Conservation (phyloP, 2,113 vertebrate genomes). For the Puffinus mauretanicus region DNA sequence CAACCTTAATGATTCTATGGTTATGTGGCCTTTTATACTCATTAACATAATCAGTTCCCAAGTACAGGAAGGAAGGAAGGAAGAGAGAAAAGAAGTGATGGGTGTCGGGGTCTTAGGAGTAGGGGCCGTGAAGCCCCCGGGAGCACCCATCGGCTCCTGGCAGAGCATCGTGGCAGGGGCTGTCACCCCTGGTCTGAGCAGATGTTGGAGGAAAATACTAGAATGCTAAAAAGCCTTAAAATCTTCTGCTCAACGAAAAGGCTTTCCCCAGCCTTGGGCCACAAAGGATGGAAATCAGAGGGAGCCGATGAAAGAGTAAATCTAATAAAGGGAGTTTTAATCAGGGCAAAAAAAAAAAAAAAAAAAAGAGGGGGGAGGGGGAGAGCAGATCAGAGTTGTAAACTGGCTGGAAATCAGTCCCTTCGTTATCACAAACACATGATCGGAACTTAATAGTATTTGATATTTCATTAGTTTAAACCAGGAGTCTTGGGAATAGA, state of each 20-base stretch:
- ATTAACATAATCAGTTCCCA: not conserved
- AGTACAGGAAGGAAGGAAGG: not conserved
- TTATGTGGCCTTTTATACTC: not conserved
- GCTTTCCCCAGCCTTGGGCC: not conserved
- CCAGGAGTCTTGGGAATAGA: not conserved
- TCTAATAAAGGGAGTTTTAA: constrained; percentile 35
- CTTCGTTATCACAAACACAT: constrained; percentile 24
- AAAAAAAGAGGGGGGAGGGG: not conserved
- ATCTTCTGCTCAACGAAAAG: not conserved
- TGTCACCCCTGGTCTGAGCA: not conserved
- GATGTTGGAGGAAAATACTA: not conserved
- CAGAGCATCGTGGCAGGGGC: not conserved
- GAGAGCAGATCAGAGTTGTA: not conserved
- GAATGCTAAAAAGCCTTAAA: not conserved
- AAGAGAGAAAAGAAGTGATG: not conserved
- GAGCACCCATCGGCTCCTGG: not conserved
- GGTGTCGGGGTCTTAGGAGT: too few relatives aligned
- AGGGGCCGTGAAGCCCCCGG: not conserved
- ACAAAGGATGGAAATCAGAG: constrained; percentile 13
- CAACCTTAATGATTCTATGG: too few relatives aligned
- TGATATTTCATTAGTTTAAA: constrained; percentile 68
- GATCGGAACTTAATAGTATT: constrained; percentile 28
- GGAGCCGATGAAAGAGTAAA: not conserved
- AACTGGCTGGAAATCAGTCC: constrained; percentile 28
- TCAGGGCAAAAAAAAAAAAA: not conserved